Base-by-base conservation (phyloP, 2,797 vertebrate species). In the Eospalax fontanierii region DNA sequence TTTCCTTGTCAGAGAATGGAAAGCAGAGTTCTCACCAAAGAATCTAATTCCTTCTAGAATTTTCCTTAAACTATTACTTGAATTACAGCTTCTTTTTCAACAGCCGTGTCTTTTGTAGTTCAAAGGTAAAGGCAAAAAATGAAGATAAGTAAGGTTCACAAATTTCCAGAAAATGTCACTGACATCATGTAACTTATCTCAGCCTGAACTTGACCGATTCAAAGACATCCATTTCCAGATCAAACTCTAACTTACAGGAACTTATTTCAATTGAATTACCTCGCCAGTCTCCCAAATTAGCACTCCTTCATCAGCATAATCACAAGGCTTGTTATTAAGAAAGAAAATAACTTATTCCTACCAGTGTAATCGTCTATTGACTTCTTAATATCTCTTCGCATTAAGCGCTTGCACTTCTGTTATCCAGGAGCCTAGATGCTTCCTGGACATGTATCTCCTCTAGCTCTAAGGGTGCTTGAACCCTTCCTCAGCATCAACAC, bases 21-120 rank as follows among this genome's bases (percentile, higher is more conserved):
- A 80, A 30, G 28, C 26, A 61, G 54, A 93, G 3, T 28, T 85
- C 89, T 93, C 87, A 86, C 33, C 89, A 40, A 43, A 95, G 75
- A 86, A 92, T 75, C 90, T 74, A 73, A 87, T 82, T 90, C 19
- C 63, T 88, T 95, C 79, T 50, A 61, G 86, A 95, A 54, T 92
- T 87, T 97, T 94, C 43, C 68, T 94, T 89, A 81, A 85, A 43
- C 68, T 74, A 21, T 73, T 92, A 93, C 63, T 90, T 96, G 57
- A 87, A 43, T 73, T 74, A 68, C 10, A 90, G 68, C 28, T 76
- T 63, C 70, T 90, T 81, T 82, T 28, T 71, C 78, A 93, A 68
- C 79, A 93, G 40, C 63, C 40, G 63, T 70, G 26, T n/a, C 87
- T 82, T 92, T 66, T 50, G 40, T 33, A 73, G 65, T 43, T 40